Evolutionary conservation across 2,797 vertebrate species (phyloP), one percentile per base, ranked within the genome.

Genomic region (Muscicapa striata): DNA sequence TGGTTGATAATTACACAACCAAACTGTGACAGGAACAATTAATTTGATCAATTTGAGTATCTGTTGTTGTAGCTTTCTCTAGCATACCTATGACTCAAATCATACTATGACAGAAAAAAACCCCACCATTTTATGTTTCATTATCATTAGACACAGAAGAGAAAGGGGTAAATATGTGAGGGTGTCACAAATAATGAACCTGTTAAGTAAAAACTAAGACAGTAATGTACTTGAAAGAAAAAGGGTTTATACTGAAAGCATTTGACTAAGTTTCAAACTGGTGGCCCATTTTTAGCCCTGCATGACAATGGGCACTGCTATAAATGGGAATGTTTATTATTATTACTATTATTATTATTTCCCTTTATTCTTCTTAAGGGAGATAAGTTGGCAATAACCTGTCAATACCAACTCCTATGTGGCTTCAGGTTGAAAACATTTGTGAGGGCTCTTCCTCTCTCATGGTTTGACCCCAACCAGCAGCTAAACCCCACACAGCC

Each of bases 91-190:
- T 40, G 16, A 20, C 17, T 77, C 34, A 77, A 40, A 40, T 24
- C 11, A 20, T 54, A 13, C 19, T n/a, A 9, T 61, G 29, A 46
- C 13, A 54, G 21, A 5, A 74, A 57, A 18, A 34, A 49, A 19
- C 3, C 1, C 11, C 30, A 17, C n/a, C 5, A 30, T 21, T 17
- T 54, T 76, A 20, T 0, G 0, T 85, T 69, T 54, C 40, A 34
- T 40, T 86, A 34, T 61, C 7, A 2, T 29, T 46, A 68, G 62
- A n/a, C 18, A 45, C 46, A 76, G 46, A 85, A 40, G 63, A 40
- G 10, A 76, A 40, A 61, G n/a, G 16, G 20, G 5, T 38, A 13
- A 38, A 45, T 61, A 13, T 23, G 15, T 45, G 19, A 68, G 45
- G 13, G 3, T 52, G n/a, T 61, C 40, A 24, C 55, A 46, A 21